Evolutionary conservation across 2,888 invertebrate genomes (phyloP).

Genomic region (Osedax fenrisi): DNA sequence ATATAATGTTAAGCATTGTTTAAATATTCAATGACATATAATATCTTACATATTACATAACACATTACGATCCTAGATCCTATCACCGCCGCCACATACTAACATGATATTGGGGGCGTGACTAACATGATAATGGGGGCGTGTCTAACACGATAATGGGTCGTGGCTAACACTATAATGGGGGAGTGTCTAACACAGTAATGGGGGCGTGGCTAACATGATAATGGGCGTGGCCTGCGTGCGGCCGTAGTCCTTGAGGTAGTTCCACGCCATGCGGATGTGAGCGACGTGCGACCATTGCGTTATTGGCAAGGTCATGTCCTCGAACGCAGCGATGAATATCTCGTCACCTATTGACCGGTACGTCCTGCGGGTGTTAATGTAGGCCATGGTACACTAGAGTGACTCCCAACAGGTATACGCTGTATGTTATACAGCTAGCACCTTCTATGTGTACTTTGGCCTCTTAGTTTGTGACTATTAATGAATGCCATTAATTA

Average conservation of each 20-base stretch:
- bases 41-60: too few species aligned
- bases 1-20: too few species aligned
- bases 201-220: constrained; percentile 38
- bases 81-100: too few species aligned
- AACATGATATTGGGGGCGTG: not conserved
- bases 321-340: constrained; percentile 48
- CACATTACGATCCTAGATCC: too few species aligned
- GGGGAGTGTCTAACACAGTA: constrained; percentile 39
- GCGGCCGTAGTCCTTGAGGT: constrained; percentile 43
- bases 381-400: too few species aligned
- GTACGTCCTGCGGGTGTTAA: constrained; percentile 46
- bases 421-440: too few species aligned
- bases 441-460: too few species aligned
- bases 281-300: constrained; percentile 49
- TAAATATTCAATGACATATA: too few species aligned
- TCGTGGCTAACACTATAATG: not conserved
- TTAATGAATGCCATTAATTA: too few species aligned
- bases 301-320: constrained; percentile 45
- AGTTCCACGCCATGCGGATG: constrained; percentile 49
- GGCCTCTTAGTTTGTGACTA: too few species aligned
- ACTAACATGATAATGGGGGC: not conserved
- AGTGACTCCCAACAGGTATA: too few species aligned
- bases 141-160: not conserved
- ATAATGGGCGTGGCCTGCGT: constrained; percentile 44
- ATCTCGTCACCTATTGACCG: constrained; percentile 46